Base-by-base conservation (phyloP, 2,797 vertebrate species). In the Buceros bicornis region DNA sequence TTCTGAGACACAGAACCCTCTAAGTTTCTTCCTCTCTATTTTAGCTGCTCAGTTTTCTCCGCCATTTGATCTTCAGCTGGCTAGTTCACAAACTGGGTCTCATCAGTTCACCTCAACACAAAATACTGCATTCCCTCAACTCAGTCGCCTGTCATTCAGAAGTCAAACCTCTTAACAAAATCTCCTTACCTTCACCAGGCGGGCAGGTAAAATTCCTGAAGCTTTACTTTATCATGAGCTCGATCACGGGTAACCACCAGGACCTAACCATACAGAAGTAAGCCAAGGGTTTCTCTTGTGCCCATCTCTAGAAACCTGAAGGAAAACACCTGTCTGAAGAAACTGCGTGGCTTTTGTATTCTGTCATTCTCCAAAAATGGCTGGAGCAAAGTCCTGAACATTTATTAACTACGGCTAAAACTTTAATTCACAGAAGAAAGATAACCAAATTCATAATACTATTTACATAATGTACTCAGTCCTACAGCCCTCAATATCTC, bases 161-260 rank as follows among this genome's bases (percentile, higher is more conserved):
- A 93, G 61, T 84, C 77, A 93, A 76, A 81, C 24, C 18, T 72
- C 31, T 26, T 17, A 77, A 89, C 10, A 93, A 88, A 88, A 31
- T 85, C 37, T 88, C 72, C 80, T 93, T 87, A 79, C 92, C 54
- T 92, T 93, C 64, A 54, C 71, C 61, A 76, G 58, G n/a, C 81
- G 21, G 35, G 56, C 31, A 73, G 42, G 61, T 58, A 50, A 90
- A 78, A 40, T 69, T 79, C 58, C 65, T 72, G 33, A 48, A 90
- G 70, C 62, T 83, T 91, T 85, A 78, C 42, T 93, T 81, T 78
- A 78, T 42, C 21, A 13, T 45, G 43, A 61, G 47, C 60, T 90
- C 48, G 72, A 62, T 69, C 50, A 72, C 65, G 40, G 58, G 51
- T 81, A 54, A 69, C 40, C 54, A 81, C 20, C 50, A 87, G 54